Conservation (phyloP, 2,888 invertebrate species). For the Macaria notata region DNA sequence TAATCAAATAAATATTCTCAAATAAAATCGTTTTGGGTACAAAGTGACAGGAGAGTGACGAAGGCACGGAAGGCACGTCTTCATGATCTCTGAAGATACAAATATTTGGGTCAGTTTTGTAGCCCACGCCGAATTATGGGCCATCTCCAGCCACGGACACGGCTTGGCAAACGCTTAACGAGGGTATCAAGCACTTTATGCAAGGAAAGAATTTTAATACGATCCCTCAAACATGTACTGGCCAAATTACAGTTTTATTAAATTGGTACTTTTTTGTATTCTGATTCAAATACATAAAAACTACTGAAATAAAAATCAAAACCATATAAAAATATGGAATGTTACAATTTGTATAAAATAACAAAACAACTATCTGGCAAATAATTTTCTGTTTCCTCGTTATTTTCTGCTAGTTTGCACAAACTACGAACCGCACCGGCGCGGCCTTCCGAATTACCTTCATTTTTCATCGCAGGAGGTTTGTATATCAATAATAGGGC, state of each 20-base stretch:
- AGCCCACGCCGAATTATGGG: slow-evolving; percentile 24
- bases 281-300: no score
- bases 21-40: slow-evolving; percentile 21
- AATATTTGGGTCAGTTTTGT: slow-evolving; percentile 33
- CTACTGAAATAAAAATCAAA: no score
- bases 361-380: slow-evolving; percentile 5
- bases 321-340: no score
- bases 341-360: no score
- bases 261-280: no score
- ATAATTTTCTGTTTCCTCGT: slow-evolving; percentile 22
- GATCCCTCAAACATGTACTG: slow-evolving; percentile 11
- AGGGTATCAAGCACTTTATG: slow-evolving; percentile 26
- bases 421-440: slow-evolving; percentile 17
- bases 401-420: slow-evolving; percentile 16
- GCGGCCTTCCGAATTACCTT: slow-evolving; percentile 20
- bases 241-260: no score
- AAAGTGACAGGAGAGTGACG: slow-evolving; percentile 18
- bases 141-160: slow-evolving; percentile 17
- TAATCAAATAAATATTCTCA: slow-evolving; percentile 14
- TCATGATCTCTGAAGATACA: slow-evolving; percentile 17
- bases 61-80: slow-evolving; percentile 19
- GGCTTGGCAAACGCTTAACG: slow-evolving; percentile 33
- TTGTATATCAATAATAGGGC: slow-evolving; percentile 22
- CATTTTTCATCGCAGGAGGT: slow-evolving; percentile 21
- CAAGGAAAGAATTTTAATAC: slow-evolving; percentile 23